A percentile compares a stretch with the other conserved stretches of the same genome.
Evolutionary conservation across 2,797 vertebrate species (phyloP).

Genomic region (Eremophila alpestris): DNA sequence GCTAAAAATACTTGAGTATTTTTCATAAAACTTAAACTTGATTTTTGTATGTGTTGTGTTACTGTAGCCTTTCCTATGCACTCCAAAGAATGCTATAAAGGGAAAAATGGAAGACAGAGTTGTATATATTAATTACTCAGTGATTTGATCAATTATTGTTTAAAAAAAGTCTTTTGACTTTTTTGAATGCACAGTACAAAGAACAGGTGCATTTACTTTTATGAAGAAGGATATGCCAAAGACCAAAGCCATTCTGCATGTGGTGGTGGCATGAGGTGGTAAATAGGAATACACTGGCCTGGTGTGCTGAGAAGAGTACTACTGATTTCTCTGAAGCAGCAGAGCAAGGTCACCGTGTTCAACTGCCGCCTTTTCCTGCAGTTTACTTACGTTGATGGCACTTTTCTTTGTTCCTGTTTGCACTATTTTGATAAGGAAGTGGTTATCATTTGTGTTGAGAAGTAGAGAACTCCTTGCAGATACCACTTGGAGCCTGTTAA

Average conservation of each 20-base stretch:
- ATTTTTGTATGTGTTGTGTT: slow-evolving; percentile 25
- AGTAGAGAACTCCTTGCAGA: background rate
- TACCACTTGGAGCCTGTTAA: background rate
- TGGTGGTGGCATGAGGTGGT: background rate
- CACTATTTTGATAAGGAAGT: slow-evolving; percentile 48
- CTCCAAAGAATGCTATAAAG: slow-evolving; percentile 30
- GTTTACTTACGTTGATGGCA: slow-evolving; percentile 37
- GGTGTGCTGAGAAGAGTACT: slow-evolving; percentile 23
- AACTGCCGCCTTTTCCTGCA: background rate
- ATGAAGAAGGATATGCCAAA: slow-evolving; percentile 18
- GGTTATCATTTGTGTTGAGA: slow-evolving; percentile 2
- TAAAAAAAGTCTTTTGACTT: background rate
- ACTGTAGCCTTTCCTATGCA: slow-evolving; percentile 26
- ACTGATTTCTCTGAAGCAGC: slow-evolving; percentile 37
- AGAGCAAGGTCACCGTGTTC: background rate
- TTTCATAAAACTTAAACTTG: slow-evolving; percentile 42
- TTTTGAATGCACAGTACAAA: background rate
- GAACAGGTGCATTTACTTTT: background rate
- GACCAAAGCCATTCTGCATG: background rate
- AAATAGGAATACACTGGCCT: background rate
- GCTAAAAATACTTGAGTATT: slow-evolving; percentile 51
- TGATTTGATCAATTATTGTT: background rate
- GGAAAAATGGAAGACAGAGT: slow-evolving; percentile 1
- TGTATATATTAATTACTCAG: background rate
- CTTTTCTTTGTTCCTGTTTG: slow-evolving; percentile 60